Evolutionary conservation across 2,113 vertebrate genomes (phyloP).

Genomic region (Pyrgilauda ruficollis): DNA sequence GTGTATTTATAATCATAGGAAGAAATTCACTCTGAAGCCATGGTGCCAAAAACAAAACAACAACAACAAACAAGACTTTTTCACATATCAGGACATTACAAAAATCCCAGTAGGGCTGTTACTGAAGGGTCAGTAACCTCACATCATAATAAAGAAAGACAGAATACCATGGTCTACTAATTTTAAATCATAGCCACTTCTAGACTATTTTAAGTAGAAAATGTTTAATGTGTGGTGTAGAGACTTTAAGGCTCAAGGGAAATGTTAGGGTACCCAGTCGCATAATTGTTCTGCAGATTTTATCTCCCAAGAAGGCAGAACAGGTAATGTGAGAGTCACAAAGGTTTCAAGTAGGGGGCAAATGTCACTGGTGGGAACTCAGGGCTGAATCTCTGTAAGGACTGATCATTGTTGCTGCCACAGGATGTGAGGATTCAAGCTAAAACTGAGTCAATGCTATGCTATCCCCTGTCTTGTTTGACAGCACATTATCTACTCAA

Average conservation of each 20-base stretch:
- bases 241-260: neutral
- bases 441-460: neutral
- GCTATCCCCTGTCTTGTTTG: neutral
- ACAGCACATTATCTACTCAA: neutral
- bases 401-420: rapidly evolving
- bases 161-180: neutral
- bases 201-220: neutral
- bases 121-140: conserved; percentile 7
- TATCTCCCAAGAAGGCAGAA: neutral
- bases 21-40: neutral
- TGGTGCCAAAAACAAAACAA: neutral
- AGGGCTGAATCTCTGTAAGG: neutral
- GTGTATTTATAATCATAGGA: neutral
- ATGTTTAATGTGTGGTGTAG: neutral
- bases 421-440: neutral
- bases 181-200: conserved; percentile 20
- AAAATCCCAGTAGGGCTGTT: conserved; percentile 23
- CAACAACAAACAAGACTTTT: neutral
- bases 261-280: neutral
- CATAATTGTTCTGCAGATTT: neutral
- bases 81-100: neutral
- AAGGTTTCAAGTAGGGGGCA: neutral
- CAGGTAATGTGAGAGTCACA: neutral
- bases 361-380: neutral
- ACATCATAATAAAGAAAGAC: neutral